Conservation (phyloP, 2,888 invertebrate species). For the Resseliella maxima region DNA sequence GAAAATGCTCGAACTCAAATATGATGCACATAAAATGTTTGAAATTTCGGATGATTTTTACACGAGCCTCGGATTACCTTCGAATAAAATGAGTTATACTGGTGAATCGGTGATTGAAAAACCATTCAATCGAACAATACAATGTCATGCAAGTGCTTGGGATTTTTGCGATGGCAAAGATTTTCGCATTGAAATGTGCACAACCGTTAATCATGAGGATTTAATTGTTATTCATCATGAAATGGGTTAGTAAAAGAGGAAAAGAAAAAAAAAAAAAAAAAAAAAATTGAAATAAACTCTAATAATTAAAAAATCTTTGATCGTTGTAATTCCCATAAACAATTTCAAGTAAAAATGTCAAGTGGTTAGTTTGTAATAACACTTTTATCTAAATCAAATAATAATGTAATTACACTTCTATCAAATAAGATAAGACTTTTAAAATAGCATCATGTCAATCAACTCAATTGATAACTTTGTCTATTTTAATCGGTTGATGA, state of each 20-base stretch:
- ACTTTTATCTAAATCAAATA: too few relatives aligned
- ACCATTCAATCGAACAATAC: constrained; percentile 69
- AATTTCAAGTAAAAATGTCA: too few relatives aligned
- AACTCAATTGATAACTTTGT: too few relatives aligned
- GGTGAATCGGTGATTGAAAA: constrained; percentile 69
- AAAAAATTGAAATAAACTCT: too few relatives aligned
- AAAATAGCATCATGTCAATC: too few relatives aligned
- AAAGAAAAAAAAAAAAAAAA: too few relatives aligned
- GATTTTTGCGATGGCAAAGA: constrained; percentile 71
- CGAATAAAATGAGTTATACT: constrained; percentile 68
- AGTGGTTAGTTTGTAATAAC: too few relatives aligned
- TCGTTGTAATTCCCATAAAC: too few relatives aligned
- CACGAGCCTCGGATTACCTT: constrained; percentile 67
- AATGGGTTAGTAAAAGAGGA: constrained; percentile 72
- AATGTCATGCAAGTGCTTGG: constrained; percentile 73
- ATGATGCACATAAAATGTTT: constrained; percentile 66
- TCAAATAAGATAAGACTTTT: too few relatives aligned
- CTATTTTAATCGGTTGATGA: too few relatives aligned
- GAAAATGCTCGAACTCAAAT: constrained; percentile 65
- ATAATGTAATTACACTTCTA: too few relatives aligned
- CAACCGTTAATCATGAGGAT: constrained; percentile 58
- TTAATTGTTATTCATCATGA: constrained; percentile 66
- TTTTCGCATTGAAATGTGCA: constrained; percentile 62
- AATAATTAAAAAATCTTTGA: too few relatives aligned
- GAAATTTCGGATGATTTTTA: constrained; percentile 69